Evolutionary conservation across 2,888 invertebrate genomes (phyloP).

Genomic region (Peribatodes rhomboidaria): DNA sequence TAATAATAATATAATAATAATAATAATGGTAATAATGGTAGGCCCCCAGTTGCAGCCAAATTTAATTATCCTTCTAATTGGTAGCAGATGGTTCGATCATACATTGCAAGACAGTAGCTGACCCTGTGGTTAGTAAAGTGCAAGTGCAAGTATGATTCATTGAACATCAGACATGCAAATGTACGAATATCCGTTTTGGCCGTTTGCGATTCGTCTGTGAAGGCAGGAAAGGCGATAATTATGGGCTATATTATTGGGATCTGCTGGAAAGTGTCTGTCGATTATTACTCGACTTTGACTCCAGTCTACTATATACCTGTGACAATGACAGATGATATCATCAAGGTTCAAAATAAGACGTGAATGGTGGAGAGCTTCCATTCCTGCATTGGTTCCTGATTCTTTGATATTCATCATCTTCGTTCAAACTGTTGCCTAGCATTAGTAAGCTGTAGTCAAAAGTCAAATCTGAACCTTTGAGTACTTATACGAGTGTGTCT

Average conservation of each 20-base stretch:
- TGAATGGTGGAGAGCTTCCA: too few relatives aligned
- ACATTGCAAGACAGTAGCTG: conserved; percentile 4
- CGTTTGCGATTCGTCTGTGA: conserved; percentile 23
- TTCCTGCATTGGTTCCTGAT: too few relatives aligned
- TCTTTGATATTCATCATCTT: too few relatives aligned
- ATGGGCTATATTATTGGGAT: background rate
- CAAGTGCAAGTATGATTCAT: conserved; percentile 27
- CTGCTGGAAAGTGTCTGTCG: background rate
- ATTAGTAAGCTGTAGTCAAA: too few relatives aligned
- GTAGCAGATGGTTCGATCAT: conserved; percentile 23
- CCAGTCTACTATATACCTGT: background rate
- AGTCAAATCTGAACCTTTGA: too few relatives aligned
- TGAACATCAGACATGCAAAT: conserved; percentile 34
- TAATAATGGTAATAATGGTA: too few relatives aligned
- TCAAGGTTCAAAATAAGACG: background rate
- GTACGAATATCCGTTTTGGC: conserved; percentile 16
- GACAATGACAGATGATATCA: background rate
- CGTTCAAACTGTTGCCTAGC: too few relatives aligned
- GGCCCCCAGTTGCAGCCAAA: background rate
- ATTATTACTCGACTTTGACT: background rate
- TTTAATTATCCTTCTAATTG: conserved; percentile 20
- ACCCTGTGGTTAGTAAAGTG: background rate
- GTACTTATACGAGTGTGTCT: too few relatives aligned
- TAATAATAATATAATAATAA: too few relatives aligned
- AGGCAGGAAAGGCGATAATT: conserved; percentile 25